Conservation (phyloP, 2,113 vertebrate species). For the Elanus axillaris region DNA sequence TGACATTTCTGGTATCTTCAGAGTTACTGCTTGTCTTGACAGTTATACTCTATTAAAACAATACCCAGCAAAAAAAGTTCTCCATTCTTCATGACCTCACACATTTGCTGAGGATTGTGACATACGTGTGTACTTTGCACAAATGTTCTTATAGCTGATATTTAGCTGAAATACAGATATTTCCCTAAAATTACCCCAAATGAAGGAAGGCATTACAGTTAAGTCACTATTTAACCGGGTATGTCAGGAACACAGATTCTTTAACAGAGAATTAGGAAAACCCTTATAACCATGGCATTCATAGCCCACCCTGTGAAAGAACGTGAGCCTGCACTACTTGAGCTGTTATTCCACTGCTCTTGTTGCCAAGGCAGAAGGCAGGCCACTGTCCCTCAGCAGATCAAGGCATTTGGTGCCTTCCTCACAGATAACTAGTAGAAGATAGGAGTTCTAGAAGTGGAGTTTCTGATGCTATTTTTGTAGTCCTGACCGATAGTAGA, state of each 20-base stretch:
- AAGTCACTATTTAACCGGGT: neutral
- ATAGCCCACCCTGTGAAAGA: neutral
- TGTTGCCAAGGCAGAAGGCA: neutral
- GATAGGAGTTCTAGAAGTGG: neutral
- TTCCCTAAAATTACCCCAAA: neutral
- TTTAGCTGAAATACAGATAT: neutral
- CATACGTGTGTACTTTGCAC: neutral
- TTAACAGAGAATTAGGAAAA: neutral
- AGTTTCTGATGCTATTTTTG: neutral
- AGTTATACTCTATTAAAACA: neutral
- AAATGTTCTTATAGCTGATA: neutral
- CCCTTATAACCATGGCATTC: neutral
- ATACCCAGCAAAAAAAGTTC: neutral
- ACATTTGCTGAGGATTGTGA: neutral
- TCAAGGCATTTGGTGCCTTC: neutral
- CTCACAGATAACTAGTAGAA: neutral
- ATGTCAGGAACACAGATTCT: neutral
- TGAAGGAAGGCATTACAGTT: neutral
- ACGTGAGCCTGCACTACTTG: neutral
- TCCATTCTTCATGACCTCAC: rapidly evolving
- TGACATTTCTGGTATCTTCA: neutral
- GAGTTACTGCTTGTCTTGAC: neutral
- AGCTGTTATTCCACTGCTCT: neutral
- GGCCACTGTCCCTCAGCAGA: neutral
- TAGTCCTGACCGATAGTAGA: neutral